phyloP scores from a whole-genome alignment of 2,797 vertebrate genomes.

The Champsocephalus gunnari region DNA sequence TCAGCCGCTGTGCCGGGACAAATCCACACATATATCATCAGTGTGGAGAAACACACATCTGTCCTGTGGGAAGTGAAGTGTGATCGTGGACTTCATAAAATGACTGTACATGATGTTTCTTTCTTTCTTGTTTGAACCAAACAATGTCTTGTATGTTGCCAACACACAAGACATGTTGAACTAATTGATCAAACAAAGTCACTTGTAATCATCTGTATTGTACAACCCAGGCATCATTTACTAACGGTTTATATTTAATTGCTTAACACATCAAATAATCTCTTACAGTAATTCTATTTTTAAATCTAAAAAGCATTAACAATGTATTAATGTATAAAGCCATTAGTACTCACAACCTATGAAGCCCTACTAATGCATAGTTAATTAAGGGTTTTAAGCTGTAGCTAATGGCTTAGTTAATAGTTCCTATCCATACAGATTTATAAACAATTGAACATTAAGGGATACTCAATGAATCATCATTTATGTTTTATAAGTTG shows the following conservation, averaged over 20 bases:
- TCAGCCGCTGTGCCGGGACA: constrained; percentile 31
- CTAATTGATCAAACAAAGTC: neutral
- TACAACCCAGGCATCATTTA: neutral
- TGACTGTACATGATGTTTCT: neutral
- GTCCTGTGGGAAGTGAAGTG: neutral
- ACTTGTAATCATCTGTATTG: too few relatives aligned
- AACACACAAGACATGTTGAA: too few relatives aligned
- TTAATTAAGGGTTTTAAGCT: neutral
- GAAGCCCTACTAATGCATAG: neutral
- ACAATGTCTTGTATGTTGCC: too few relatives aligned
- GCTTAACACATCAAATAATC: neutral
- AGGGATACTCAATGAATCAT: too few relatives aligned
- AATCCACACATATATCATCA: constrained; percentile 17
- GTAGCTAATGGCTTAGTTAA: neutral
- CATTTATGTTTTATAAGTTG: too few relatives aligned
- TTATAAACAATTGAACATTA: neutral
- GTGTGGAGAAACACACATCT: constrained; percentile 1
- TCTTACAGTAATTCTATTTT: neutral
- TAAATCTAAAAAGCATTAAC: neutral
- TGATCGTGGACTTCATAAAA: neutral
- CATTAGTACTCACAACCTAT: neutral
- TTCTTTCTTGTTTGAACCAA: neutral
- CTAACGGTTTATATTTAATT: neutral
- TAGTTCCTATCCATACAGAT: neutral
- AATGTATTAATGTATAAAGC: neutral